These are phyloP conservation scores for Mormyrus hasselquistii DNA, from an alignment of 2,797 vertebrate species.

Conservation along the genomic window DNA sequence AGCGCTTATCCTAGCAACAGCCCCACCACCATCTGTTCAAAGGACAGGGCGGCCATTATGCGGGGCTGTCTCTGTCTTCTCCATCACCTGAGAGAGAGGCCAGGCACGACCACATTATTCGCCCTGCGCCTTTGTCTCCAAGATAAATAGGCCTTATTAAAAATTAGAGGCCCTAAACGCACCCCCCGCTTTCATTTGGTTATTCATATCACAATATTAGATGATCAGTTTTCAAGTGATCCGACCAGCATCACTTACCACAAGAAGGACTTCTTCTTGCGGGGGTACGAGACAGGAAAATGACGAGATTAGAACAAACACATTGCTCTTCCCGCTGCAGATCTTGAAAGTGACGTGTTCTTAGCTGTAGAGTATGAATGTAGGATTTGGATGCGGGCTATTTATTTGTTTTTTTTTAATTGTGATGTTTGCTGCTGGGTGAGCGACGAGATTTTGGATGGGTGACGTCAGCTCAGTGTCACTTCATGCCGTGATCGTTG, in stretches of 20 bases:
- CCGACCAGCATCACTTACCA: constrained; percentile 53
- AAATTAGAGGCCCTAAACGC: constrained; percentile 23
- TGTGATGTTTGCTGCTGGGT: constrained; percentile 23
- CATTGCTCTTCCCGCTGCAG: constrained; percentile 35
- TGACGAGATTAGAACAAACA: constrained; percentile 54
- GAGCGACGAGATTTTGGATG: constrained; percentile 52
- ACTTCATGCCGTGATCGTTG: constrained; percentile 58
- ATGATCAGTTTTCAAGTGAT: constrained; percentile 52
- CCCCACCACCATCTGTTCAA: constrained; percentile 83
- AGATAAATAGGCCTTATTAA: constrained; percentile 61
- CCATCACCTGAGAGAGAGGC: constrained; percentile 72
- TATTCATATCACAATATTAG: constrained; percentile 59
- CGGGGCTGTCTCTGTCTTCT: constrained; percentile 56
- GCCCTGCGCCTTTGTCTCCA: constrained; percentile 59
- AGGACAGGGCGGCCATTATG: constrained; percentile 71
- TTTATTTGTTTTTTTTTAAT: constrained; percentile 8
- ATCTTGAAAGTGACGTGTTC: constrained; percentile 19
- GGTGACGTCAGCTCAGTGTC: constrained; percentile 43
- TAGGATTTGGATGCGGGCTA: neutral
- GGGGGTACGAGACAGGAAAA: constrained; percentile 43
- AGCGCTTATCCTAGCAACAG: constrained; percentile 80
- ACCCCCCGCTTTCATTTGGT: constrained; percentile 31
- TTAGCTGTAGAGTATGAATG: neutral
- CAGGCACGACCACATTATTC: constrained; percentile 54
- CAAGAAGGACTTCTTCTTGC: constrained; percentile 49